Conservation (phyloP, 1,140 invertebrate species). For the Homarus americanus region DNA sequence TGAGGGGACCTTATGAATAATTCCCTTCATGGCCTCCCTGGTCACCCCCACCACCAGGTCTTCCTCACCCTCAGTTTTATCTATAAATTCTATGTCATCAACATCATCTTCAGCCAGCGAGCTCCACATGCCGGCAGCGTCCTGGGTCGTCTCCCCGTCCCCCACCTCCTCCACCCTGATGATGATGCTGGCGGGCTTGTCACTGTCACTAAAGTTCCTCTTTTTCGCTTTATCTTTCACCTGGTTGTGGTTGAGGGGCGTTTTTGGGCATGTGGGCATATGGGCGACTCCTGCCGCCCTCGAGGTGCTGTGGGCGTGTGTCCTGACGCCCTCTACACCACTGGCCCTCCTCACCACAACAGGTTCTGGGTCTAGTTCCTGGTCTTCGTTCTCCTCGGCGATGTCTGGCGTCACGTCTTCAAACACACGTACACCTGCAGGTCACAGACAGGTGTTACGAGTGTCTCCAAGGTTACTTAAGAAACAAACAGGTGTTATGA, state of each 20-base stretch:
- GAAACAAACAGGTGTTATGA: too few relatives aligned
- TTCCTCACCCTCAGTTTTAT: background rate
- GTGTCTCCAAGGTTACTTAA: too few relatives aligned
- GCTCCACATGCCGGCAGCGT: background rate
- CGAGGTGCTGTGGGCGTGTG: background rate
- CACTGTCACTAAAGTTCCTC: background rate
- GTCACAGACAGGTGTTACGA: too few relatives aligned
- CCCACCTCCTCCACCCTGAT: constrained; percentile 53
- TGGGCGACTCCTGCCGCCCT: background rate
- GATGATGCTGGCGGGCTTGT: constrained; percentile 32
- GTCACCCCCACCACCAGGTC: background rate
- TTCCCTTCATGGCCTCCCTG: background rate
- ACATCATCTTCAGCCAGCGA: background rate
- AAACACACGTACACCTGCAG: background rate
- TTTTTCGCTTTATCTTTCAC: background rate
- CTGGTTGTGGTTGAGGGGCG: background rate
- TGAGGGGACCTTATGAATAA: background rate
- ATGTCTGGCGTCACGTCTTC: constrained; percentile 9
- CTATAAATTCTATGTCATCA: background rate
- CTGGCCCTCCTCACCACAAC: background rate
- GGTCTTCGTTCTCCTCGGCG: constrained; percentile 44
- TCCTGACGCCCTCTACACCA: background rate
- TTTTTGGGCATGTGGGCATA: background rate
- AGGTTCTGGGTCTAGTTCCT: background rate
- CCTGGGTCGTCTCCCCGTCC: background rate